A percentile compares a stretch with the other conserved stretches of the same genome.
These are phyloP conservation scores for Pterois miles DNA, from an alignment of 2,797 vertebrate species.

Conservation along the genomic window DNA sequence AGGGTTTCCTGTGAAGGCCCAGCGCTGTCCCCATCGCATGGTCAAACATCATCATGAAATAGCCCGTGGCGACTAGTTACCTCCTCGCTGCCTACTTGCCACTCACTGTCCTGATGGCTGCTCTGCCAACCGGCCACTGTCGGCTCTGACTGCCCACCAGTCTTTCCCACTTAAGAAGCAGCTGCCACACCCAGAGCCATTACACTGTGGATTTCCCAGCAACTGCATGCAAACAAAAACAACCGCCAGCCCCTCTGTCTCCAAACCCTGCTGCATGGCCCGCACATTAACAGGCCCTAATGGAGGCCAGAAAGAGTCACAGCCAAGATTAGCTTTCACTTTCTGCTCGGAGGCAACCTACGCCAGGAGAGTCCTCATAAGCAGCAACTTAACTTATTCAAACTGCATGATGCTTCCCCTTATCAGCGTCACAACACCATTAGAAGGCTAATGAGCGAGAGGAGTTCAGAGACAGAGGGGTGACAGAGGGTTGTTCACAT, in stretches of 20 bases:
- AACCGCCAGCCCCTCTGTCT: constrained; percentile 61
- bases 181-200: constrained; percentile 75
- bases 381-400: constrained; percentile 35
- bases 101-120: background rate
- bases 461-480: constrained; percentile 41
- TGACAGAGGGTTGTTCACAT: constrained; percentile 41
- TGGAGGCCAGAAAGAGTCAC: constrained; percentile 59
- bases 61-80: background rate
- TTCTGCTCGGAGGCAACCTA: background rate
- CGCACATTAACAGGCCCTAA: constrained; percentile 70
- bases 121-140: constrained; percentile 23
- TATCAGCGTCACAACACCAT: constrained; percentile 62
- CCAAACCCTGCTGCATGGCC: constrained; percentile 31
- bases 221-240: constrained; percentile 64
- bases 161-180: constrained; percentile 51
- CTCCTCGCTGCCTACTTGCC: background rate
- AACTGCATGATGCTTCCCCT: constrained; percentile 23
- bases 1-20: constrained; percentile 83
- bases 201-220: constrained; percentile 65
- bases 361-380: constrained; percentile 37
- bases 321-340: constrained; percentile 58
- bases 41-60: constrained; percentile 76
- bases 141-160: constrained; percentile 36
- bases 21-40: constrained; percentile 56
- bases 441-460: constrained; percentile 69